Percentiles rank a stretch among this genome's conserved stretches.
phyloP scores from a whole-genome alignment of 2,113 vertebrate species.

The Brachyhypopomus gauderio region DNA sequence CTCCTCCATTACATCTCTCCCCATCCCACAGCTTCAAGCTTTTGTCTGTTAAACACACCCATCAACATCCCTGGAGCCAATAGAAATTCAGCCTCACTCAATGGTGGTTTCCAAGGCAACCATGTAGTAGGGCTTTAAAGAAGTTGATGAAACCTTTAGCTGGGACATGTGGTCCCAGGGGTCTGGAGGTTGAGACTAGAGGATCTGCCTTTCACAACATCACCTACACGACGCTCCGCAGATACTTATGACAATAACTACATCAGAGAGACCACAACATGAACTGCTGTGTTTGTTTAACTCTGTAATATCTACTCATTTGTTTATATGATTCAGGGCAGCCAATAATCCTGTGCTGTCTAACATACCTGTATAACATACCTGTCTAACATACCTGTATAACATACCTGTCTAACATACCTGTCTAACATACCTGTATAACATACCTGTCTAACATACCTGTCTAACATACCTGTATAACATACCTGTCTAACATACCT shows the following conservation, averaged over 20 bases:
- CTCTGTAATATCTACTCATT: neutral
- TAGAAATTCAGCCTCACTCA: neutral
- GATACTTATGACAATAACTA: neutral
- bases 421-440: too few relatives aligned
- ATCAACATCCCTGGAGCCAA: neutral
- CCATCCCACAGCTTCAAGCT: neutral
- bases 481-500: too few relatives aligned
- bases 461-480: too few relatives aligned
- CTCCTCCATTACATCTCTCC: neutral
- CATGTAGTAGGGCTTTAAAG: neutral
- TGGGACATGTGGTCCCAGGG: neutral
- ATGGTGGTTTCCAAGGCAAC: constrained; percentile 43
- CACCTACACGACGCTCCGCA: neutral
- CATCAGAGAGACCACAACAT: neutral
- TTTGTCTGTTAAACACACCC: constrained; percentile 25
- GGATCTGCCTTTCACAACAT: too few relatives aligned
- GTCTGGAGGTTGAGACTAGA: neutral
- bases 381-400: too few relatives aligned
- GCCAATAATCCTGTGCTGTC: too few relatives aligned
- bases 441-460: too few relatives aligned
- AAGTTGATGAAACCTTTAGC: constrained; percentile 17
- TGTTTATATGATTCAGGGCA: too few relatives aligned
- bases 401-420: too few relatives aligned
- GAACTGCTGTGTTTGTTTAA: too few relatives aligned
- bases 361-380: too few relatives aligned